phyloP scores from a whole-genome alignment of 2,797 vertebrate genomes.

The Bradypodion ventrale region DNA sequence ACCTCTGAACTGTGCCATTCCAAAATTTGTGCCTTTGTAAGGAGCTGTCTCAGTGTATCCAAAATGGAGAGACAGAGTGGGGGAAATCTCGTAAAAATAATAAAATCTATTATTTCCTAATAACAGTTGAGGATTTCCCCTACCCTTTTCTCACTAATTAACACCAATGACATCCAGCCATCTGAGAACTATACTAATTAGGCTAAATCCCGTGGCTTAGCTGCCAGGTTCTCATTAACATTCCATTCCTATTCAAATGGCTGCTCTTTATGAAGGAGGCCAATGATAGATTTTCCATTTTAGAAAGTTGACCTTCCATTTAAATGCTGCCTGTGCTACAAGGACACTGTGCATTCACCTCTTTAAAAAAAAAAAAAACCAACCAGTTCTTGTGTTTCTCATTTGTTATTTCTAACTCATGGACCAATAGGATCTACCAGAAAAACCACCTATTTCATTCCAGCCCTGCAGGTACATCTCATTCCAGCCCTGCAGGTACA shows the following conservation, averaged over 20 bases:
- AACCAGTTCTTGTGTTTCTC: neutral
- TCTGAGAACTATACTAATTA: neutral
- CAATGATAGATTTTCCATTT: slow-evolving; percentile 1
- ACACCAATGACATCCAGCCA: neutral
- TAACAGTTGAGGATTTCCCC: neutral
- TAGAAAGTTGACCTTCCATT: slow-evolving; percentile 20
- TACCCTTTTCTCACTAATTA: slow-evolving; percentile 3
- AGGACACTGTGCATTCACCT: neutral
- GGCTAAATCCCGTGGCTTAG: neutral
- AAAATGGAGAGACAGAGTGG: neutral
- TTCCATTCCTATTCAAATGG: neutral
- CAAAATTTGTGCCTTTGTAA: neutral
- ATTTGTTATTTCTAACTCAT: neutral
- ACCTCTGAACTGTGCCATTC: neutral
- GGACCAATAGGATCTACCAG: too few relatives aligned
- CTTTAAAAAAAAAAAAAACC: neutral
- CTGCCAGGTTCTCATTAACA: slow-evolving; percentile 6
- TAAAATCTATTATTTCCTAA: neutral
- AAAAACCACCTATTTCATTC: too few relatives aligned
- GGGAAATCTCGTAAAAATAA: neutral
- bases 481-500: too few relatives aligned
- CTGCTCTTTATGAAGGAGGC: neutral
- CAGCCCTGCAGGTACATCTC: too few relatives aligned
- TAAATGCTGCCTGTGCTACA: neutral
- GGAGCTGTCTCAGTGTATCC: neutral